Evolutionary conservation across 2,113 vertebrate genomes (phyloP).

Genomic region (Cnemophilus loriae): DNA sequence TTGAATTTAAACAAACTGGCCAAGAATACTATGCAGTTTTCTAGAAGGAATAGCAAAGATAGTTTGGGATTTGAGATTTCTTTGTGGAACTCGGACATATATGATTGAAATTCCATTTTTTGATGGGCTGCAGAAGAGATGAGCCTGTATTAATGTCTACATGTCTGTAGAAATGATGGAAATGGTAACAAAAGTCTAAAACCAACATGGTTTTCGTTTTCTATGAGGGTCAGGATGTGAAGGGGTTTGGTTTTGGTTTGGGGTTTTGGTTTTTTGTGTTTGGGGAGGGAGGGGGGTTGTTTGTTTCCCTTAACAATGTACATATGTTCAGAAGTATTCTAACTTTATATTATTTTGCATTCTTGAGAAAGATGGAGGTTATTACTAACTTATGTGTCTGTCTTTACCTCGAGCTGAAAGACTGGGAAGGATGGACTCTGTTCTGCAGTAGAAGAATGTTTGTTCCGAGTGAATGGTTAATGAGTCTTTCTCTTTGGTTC

Average conservation of each 20-base stretch:
- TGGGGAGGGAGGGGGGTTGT: accelerated
- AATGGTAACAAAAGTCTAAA: not conserved
- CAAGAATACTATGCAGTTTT: not conserved
- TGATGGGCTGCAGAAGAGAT: not conserved
- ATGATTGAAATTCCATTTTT: not conserved
- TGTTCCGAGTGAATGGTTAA: not conserved
- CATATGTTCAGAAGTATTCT: not conserved
- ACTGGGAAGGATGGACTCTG: not conserved
- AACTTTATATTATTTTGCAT: not conserved
- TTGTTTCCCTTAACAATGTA: not conserved
- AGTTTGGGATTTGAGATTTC: not conserved
- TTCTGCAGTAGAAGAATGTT: not conserved
- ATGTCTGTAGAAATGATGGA: not conserved
- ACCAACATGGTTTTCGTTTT: not conserved
- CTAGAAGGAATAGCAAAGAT: not conserved
- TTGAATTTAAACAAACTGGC: not conserved
- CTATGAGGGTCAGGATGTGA: not conserved
- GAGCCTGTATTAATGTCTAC: not conserved
- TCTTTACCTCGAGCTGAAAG: not conserved
- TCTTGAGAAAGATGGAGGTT: not conserved
- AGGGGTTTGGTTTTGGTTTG: not conserved
- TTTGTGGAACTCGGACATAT: accelerated
- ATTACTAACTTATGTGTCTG: not conserved
- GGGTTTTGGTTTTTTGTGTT: too few species aligned
- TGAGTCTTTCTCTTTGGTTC: not conserved